These are phyloP conservation scores for Antechinus stuartii DNA, from an alignment of 2,113 vertebrate species.

Conservation along the genomic window DNA sequence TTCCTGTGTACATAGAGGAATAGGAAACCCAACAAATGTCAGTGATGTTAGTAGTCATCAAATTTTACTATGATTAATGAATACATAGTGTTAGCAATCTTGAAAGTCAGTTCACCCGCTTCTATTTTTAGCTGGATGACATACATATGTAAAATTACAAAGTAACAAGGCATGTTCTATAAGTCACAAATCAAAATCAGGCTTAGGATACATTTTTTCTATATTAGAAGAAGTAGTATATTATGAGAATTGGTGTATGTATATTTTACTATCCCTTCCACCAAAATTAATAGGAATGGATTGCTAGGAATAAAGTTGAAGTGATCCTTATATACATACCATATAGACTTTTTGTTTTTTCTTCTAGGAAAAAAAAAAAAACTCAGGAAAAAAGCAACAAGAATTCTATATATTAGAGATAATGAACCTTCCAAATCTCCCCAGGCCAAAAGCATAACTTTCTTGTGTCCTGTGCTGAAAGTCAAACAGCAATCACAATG, in stretches of 20 bases:
- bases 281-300: not conserved
- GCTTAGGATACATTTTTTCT: fast-evolving
- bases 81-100: not conserved
- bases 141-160: not conserved
- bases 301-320: not conserved
- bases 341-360: not conserved
- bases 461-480: not conserved
- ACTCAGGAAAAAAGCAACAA: slow-evolving; percentile 8
- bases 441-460: not conserved
- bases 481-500: slow-evolving; percentile 32
- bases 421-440: not conserved
- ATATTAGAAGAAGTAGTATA: fast-evolving
- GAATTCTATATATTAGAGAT: not conserved
- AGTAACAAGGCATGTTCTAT: not conserved
- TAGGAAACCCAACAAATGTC: fast-evolving
- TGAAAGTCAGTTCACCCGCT: not conserved
- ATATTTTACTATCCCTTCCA: slow-evolving; percentile 1
- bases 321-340: not conserved
- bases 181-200: not conserved
- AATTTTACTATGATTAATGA: not conserved
- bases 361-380: not conserved
- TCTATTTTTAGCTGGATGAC: too few relatives aligned
- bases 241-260: not conserved
- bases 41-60: fast-evolving
- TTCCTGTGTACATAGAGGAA: not conserved